These are phyloP conservation scores for Motacilla tschutschensis DNA, from an alignment of 2,113 vertebrate genomes.

Conservation along the genomic window DNA sequence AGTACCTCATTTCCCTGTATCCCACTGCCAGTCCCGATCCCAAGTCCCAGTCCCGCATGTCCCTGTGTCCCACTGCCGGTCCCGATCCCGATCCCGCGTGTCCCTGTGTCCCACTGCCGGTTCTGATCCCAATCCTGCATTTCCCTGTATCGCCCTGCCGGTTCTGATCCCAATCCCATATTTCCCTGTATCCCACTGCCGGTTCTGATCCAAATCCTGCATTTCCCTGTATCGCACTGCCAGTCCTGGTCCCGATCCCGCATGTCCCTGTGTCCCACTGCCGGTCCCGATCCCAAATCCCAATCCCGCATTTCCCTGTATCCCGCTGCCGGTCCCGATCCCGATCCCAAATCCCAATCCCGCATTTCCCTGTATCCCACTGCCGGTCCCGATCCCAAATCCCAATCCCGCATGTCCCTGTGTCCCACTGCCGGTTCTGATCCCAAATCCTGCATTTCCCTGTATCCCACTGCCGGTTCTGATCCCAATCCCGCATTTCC, in stretches of 20 bases:
- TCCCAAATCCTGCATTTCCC: accelerated
- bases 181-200: not conserved
- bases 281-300: accelerated
- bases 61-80: not conserved
- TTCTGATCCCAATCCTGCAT: accelerated
- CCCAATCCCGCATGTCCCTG: not conserved
- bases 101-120: not conserved
- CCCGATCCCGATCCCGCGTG: accelerated
- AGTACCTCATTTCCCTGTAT: accelerated
- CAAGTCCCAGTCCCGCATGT: accelerated
- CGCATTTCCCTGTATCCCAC: not conserved
- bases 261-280: not conserved
- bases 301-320: accelerated
- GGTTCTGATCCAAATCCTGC: accelerated
- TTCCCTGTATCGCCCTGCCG: not conserved
- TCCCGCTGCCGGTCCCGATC: accelerated
- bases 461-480: accelerated
- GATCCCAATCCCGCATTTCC: accelerated
- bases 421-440: too few species aligned
- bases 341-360: accelerated
- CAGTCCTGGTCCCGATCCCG: accelerated
- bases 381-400: too few species aligned
- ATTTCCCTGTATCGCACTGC: not conserved
- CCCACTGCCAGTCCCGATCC: accelerated
- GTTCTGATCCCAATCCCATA: too few species aligned